A percentile compares a stretch with the other conserved stretches of the same genome.
Conservation (phyloP, 2,113 vertebrate genomes). For the Cyprinodon variegatus region DNA sequence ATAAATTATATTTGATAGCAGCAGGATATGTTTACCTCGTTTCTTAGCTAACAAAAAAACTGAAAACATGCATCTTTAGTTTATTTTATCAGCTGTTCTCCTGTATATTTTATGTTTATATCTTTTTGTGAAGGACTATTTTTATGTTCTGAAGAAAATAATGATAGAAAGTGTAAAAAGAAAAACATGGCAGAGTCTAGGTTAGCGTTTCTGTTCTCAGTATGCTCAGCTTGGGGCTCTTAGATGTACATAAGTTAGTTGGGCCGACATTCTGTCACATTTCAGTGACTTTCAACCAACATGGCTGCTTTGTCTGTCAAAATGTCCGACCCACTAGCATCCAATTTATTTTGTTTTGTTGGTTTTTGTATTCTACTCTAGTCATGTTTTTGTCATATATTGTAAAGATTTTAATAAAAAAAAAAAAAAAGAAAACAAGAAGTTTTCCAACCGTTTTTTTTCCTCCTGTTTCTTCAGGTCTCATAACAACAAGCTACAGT, state of each 20-base stretch:
- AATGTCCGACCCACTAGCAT: conserved; percentile 78
- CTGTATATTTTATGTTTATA: conserved; percentile 74
- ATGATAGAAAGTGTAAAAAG: conserved; percentile 59
- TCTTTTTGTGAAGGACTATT: conserved; percentile 79
- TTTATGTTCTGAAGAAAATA: conserved; percentile 70
- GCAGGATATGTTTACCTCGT: conserved; percentile 70
- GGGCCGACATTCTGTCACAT: conserved; percentile 37
- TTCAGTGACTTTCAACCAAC: conserved; percentile 71
- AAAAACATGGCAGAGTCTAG: conserved; percentile 48
- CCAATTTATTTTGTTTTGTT: conserved; percentile 59
- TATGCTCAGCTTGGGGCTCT: conserved; percentile 43
- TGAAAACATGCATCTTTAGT: conserved; percentile 41
- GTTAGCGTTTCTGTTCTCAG: conserved; percentile 57
- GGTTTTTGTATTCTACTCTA: conserved; percentile 62
- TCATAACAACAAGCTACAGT: conserved; percentile 98
- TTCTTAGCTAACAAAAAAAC: conserved; percentile 44
- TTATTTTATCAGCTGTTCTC: conserved; percentile 52
- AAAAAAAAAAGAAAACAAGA: conserved; percentile 70
- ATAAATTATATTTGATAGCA: conserved; percentile 49
- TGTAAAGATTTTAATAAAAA: conserved; percentile 81
- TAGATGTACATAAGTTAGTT: conserved; percentile 56
- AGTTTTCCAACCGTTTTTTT: conserved; percentile 65
- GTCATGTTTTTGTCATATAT: conserved; percentile 77
- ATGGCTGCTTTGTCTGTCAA: conserved; percentile 75
- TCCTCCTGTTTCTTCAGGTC: conserved; percentile 87